phyloP scores from a whole-genome alignment of 2,888 invertebrate species.

The Drosophila vallismaia region DNA sequence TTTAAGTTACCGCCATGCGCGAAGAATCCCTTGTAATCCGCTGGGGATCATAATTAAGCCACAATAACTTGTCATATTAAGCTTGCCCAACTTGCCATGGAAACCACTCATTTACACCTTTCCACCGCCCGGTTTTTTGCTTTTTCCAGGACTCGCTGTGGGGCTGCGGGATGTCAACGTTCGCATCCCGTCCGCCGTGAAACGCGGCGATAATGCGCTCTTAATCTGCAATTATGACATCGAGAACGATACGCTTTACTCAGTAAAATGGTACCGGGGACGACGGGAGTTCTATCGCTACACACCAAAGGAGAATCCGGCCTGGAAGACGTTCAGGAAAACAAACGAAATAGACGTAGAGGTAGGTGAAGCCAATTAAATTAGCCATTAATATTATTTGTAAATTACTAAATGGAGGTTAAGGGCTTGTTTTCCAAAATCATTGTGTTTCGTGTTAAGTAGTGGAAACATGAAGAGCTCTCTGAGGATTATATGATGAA shows the following conservation, averaged over 20 bases:
- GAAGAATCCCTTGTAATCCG: slow-evolving; percentile 67
- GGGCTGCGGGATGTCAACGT: slow-evolving; percentile 87
- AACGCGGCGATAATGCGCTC: slow-evolving; percentile 87
- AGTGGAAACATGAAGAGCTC: not conserved
- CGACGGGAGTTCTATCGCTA: slow-evolving; percentile 93
- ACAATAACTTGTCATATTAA: slow-evolving; percentile 77
- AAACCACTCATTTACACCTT: slow-evolving; percentile 25
- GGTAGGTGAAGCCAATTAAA: slow-evolving; percentile 85
- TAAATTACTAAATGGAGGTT: not conserved
- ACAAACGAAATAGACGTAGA: slow-evolving; percentile 89
- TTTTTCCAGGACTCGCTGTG: slow-evolving; percentile 73
- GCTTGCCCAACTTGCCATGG: slow-evolving; percentile 48
- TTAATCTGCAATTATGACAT: slow-evolving; percentile 91
- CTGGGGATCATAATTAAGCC: slow-evolving; percentile 73
- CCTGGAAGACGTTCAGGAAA: slow-evolving; percentile 89
- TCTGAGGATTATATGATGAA: not conserved
- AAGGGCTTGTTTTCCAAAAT: not conserved
- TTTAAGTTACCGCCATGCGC: slow-evolving; percentile 19
- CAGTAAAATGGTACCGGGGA: slow-evolving; percentile 95
- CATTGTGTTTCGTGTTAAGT: not conserved
- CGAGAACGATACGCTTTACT: slow-evolving; percentile 91
- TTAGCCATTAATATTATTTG: not conserved
- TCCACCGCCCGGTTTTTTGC: slow-evolving; percentile 13
- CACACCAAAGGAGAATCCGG: slow-evolving; percentile 89
- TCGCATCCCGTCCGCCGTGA: slow-evolving; percentile 88